These are phyloP conservation scores for Malthinus seriepunctatus DNA, from an alignment of 2,888 invertebrate species.

Conservation along the genomic window DNA sequence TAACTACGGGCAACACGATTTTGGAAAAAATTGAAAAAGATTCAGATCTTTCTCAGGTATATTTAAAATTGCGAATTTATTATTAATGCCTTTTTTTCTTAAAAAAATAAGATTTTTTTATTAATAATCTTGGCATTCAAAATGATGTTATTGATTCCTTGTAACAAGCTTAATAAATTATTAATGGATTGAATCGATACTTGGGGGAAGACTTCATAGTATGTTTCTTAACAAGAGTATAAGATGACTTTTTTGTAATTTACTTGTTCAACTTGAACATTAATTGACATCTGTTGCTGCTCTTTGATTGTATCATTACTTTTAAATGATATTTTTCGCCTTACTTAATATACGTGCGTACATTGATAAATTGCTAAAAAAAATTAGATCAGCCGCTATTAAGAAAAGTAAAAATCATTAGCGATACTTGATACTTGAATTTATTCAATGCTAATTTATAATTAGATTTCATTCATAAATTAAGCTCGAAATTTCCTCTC, in stretches of 20 bases:
- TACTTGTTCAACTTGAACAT: neutral
- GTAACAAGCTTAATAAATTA: neutral
- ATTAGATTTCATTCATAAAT: no score
- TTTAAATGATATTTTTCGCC: no score
- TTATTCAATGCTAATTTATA: no score
- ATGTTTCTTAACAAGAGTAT: neutral
- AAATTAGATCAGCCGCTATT: no score
- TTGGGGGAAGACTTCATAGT: neutral
- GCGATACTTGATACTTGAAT: no score
- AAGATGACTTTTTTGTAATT: neutral
- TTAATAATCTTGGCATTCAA: neutral
- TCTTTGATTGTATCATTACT: no score
- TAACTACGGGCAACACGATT: constrained; percentile 48
- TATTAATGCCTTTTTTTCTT: no score
- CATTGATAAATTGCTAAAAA: no score
- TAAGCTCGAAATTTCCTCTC: no score
- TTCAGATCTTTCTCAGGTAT: constrained; percentile 69
- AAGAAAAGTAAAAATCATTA: no score
- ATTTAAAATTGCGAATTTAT: neutral
- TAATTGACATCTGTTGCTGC: no score
- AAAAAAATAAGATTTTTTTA: constrained; percentile 19
- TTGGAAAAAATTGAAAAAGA: constrained; percentile 68
- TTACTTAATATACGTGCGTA: no score
- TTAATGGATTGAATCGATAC: constrained; percentile 2
- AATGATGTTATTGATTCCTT: neutral